Evolutionary conservation across 1,140 invertebrate species (phyloP).

Genomic region (Drosophila orena): DNA sequence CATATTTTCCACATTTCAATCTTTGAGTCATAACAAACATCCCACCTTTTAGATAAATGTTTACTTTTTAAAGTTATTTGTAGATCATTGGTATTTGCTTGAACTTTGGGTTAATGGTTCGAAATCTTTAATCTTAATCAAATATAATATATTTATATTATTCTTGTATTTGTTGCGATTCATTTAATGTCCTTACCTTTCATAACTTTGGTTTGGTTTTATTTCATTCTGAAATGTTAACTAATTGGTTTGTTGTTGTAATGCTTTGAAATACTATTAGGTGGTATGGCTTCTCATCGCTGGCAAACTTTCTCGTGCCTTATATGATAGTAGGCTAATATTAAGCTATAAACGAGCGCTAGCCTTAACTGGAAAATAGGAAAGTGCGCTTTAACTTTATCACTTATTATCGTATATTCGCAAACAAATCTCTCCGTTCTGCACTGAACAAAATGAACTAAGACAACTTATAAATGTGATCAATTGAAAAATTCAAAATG

Average conservation of each 20-base stretch:
- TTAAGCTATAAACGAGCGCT: not conserved
- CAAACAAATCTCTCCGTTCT: not conserved
- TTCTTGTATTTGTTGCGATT: not conserved
- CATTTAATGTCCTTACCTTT: too few species aligned
- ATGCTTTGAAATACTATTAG: too few species aligned
- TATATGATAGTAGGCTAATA: not conserved
- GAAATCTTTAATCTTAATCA: not conserved
- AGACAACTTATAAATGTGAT: too few species aligned
- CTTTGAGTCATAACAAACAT: constrained; percentile 1
- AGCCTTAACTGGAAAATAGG: not conserved
- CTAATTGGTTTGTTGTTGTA: too few species aligned
- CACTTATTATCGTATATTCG: not conserved
- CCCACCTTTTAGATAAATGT: not conserved
- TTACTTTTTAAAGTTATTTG: not conserved
- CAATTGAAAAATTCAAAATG: not conserved
- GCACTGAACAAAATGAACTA: too few species aligned
- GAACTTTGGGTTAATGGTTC: not conserved
- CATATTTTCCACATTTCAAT: not conserved
- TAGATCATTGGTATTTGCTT: not conserved
- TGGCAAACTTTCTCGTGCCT: not conserved
- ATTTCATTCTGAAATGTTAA: too few species aligned
- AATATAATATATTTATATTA: not conserved
- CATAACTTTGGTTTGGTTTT: too few species aligned
- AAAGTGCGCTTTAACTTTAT: not conserved
- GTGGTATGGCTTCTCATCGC: too few species aligned